Evolutionary conservation across 2,888 invertebrate species (phyloP).

Genomic region (Dasysyrphus tricinctus): DNA sequence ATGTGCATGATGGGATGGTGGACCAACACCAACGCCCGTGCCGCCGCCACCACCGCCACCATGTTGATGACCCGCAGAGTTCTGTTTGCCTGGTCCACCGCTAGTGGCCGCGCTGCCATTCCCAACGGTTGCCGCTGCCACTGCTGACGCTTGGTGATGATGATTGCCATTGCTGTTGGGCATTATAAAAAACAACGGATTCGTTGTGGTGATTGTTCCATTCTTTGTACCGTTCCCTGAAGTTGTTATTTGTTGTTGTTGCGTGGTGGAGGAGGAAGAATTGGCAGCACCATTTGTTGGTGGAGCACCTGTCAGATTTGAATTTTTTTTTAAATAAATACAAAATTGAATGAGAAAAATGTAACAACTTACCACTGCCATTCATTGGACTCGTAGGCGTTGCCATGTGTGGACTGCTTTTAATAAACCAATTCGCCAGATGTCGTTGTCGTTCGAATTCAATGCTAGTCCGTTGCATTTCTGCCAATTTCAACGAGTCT

Average conservation of each 20-base stretch:
- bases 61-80: constrained; percentile 13
- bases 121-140: constrained; percentile 31
- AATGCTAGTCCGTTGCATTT: constrained; percentile 84
- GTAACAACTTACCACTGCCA: constrained; percentile 57
- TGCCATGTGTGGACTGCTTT: constrained; percentile 83
- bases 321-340: not conserved
- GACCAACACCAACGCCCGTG: not conserved
- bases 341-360: too few species aligned
- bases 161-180: constrained; percentile 78
- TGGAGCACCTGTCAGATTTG: constrained; percentile 43
- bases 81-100: constrained; percentile 46
- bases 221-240: constrained; percentile 78
- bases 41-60: not conserved
- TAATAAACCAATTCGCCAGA: constrained; percentile 83
- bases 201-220: constrained; percentile 77
- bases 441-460: constrained; percentile 84
- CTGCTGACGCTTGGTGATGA: constrained; percentile 43
- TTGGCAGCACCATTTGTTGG: constrained; percentile 74
- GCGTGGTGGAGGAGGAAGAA: constrained; percentile 60
- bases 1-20: constrained; percentile 74
- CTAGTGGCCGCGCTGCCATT: constrained; percentile 39
- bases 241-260: constrained; percentile 69
- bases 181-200: constrained; percentile 80
- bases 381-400: constrained; percentile 79
- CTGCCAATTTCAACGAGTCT: constrained; percentile 81